These are phyloP conservation scores for Melanaphis sacchari DNA, from an alignment of 1,140 invertebrate genomes.

Conservation along the genomic window DNA sequence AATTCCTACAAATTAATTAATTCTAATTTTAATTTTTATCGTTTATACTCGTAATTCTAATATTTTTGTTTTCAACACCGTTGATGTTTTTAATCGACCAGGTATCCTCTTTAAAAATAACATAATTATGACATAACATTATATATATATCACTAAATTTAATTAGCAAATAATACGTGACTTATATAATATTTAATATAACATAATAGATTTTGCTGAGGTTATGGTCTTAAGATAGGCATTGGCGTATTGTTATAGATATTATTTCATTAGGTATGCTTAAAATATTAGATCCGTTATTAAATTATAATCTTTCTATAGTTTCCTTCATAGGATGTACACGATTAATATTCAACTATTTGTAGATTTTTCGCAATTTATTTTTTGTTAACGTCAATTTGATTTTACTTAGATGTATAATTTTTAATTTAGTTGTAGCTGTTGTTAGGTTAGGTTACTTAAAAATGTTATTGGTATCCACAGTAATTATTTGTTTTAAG, in stretches of 20 bases:
- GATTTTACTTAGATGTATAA: not conserved
- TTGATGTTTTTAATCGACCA: not conserved
- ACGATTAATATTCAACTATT: not conserved
- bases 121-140: not conserved
- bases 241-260: not conserved
- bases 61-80: not conserved
- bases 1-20: not conserved
- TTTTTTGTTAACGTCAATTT: not conserved
- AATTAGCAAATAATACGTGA: not conserved
- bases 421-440: not conserved
- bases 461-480: not conserved
- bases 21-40: not conserved
- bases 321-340: not conserved
- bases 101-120: not conserved
- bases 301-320: not conserved
- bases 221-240: not conserved
- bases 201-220: not conserved
- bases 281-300: not conserved
- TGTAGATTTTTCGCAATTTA: not conserved
- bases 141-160: not conserved
- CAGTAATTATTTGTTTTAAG: not conserved
- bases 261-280: not conserved
- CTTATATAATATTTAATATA: not conserved
- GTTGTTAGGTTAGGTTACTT: not conserved
- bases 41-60: not conserved